These are phyloP conservation scores for Henricia sp. DNA, from an alignment of 53 echinoderm and acorn worm species.

Conservation along the genomic window DNA sequence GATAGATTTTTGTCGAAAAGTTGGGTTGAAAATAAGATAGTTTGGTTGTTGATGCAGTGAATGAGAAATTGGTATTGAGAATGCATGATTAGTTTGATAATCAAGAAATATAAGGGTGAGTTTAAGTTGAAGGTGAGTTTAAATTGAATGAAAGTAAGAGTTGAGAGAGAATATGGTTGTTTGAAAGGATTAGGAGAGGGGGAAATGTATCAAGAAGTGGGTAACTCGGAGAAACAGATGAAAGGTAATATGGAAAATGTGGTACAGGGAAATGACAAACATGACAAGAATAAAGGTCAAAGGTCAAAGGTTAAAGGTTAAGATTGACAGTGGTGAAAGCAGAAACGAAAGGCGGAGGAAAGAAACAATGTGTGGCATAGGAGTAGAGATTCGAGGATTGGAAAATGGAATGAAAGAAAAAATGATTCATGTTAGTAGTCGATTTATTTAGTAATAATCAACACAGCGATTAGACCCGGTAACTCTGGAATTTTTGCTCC, in stretches of 20 bases:
- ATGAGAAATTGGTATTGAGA: no score
- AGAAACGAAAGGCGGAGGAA: neutral
- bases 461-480: neutral
- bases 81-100: neutral
- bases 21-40: no score
- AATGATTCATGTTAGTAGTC: constrained; percentile 37
- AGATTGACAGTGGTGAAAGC: neutral
- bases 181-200: neutral
- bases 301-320: neutral
- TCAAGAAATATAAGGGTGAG: neutral
- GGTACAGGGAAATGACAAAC: neutral
- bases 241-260: neutral
- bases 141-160: neutral
- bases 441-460: constrained; percentile 4
- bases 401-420: constrained; percentile 44
- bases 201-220: neutral
- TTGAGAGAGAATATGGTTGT: neutral
- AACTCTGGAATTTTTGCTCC: no score
- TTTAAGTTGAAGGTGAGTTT: neutral
- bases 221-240: neutral
- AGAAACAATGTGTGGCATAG: neutral
- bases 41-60: no score
- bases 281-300: neutral
- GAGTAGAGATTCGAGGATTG: neutral
- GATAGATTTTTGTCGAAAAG: no score